Evolutionary conservation across 1,140 invertebrate species (phyloP).

Genomic region (Diuraphis noxia): DNA sequence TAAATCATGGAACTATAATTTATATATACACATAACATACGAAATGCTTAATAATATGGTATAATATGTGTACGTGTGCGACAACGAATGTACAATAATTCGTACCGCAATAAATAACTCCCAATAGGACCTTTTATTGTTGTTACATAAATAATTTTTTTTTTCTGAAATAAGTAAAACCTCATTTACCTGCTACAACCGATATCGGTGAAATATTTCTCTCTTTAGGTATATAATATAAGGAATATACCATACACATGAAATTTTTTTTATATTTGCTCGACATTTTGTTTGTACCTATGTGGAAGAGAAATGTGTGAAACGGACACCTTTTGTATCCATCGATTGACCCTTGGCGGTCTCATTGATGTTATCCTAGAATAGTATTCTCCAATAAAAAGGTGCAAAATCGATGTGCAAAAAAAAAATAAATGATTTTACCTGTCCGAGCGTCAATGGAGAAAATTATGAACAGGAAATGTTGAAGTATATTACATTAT

Average conservation of each 20-base stretch:
- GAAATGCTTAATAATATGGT: neutral
- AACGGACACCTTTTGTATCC: neutral
- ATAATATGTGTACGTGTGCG: neutral
- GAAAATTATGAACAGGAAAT: neutral
- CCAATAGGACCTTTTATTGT: neutral
- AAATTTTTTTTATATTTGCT: neutral
- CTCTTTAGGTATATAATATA: neutral
- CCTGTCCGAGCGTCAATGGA: constrained; percentile 34
- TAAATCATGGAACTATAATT: neutral
- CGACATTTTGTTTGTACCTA: neutral
- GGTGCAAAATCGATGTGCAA: constrained; percentile 16
- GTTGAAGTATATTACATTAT: neutral
- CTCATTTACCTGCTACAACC: neutral
- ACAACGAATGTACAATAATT: neutral
- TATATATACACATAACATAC: neutral
- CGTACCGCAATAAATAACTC: neutral
- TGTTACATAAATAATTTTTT: neutral
- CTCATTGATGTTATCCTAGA: constrained; percentile 38
- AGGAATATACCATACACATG: neutral
- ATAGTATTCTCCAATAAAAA: neutral
- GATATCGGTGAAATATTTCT: neutral
- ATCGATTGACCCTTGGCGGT: constrained; percentile 32
- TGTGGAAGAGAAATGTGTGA: constrained; percentile 15
- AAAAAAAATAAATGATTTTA: neutral
- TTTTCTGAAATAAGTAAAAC: neutral